Conservation (phyloP, 2,797 vertebrate genomes). For the Eospalax fontanierii region DNA sequence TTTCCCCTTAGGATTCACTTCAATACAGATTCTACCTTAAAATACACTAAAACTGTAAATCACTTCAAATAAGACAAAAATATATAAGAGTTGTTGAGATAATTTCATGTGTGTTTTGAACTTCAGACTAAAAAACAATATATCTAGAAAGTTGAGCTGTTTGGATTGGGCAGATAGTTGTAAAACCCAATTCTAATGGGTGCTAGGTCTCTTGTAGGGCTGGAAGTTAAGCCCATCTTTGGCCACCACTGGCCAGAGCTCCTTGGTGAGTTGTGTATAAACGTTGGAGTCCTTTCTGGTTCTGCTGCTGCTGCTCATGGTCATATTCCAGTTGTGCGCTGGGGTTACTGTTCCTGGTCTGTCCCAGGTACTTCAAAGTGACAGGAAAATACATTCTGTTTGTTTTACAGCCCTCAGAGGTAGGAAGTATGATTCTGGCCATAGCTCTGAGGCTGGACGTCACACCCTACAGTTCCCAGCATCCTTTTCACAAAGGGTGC, state of each 20-base stretch:
- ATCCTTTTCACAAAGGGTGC: slow-evolving; percentile 3
- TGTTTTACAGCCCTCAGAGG: slow-evolving; percentile 9
- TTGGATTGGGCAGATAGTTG: neutral
- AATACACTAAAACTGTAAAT: slow-evolving; percentile 47
- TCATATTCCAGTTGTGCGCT: neutral
- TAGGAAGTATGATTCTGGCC: neutral
- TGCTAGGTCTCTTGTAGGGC: neutral
- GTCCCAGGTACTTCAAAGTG: neutral
- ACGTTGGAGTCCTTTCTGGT: slow-evolving; percentile 25
- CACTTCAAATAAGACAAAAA: slow-evolving; percentile 59
- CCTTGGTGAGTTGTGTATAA: neutral
- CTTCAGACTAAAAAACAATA: slow-evolving; percentile 24
- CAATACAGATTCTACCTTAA: slow-evolving; percentile 30
- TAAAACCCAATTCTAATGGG: slow-evolving; percentile 17
- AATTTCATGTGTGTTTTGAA: slow-evolving; percentile 40
- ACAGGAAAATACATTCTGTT: neutral
- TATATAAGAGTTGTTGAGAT: slow-evolving; percentile 8
- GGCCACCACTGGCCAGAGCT: neutral
- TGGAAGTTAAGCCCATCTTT: neutral
- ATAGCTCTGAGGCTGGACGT: neutral
- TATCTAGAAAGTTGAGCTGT: neutral
- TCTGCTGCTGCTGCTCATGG: neutral
- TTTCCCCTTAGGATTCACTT: neutral
- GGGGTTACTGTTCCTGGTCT: neutral
- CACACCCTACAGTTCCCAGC: neutral